phyloP scores from a whole-genome alignment of 2,888 invertebrate genomes.

The Ophonus ardosiacus region DNA sequence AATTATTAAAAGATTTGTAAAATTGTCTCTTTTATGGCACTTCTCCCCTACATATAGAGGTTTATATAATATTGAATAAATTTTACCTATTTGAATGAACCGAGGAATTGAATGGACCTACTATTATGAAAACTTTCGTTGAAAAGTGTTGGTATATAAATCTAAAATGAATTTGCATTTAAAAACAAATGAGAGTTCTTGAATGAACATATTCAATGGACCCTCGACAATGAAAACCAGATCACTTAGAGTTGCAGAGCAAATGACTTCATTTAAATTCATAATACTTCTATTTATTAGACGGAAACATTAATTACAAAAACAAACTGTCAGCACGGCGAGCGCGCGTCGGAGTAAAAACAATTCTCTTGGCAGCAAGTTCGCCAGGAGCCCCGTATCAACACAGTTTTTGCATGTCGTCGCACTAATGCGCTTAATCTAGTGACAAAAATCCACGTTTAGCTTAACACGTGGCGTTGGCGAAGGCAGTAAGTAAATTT shows the following conservation, averaged over 20 bases:
- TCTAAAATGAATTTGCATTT: conserved; percentile 1
- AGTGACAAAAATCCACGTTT: conserved; percentile 60
- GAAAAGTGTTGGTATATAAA: background rate
- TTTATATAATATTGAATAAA: background rate
- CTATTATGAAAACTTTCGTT: background rate
- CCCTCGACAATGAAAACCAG: conserved; percentile 9
- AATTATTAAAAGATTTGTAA: too few relatives aligned
- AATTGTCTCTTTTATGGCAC: too few relatives aligned
- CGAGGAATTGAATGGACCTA: background rate
- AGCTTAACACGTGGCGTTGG: conserved; percentile 56
- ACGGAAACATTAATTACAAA: conserved; percentile 52
- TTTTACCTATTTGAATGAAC: too few relatives aligned
- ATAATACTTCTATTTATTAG: conserved; percentile 52
- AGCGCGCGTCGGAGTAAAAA: conserved; percentile 15
- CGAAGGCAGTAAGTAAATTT: conserved; percentile 58
- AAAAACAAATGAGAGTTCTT: conserved; percentile 29
- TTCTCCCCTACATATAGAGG: too few relatives aligned
- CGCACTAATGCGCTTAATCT: conserved; percentile 59
- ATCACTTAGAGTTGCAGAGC: conserved; percentile 42
- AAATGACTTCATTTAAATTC: conserved; percentile 45
- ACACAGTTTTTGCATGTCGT: conserved; percentile 55
- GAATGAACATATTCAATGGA: conserved; percentile 44
- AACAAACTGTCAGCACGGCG: conserved; percentile 44
- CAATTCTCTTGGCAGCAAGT: conserved; percentile 37
- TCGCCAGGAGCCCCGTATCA: conserved; percentile 40